Base-by-base conservation (phyloP, 2,797 vertebrate species). In the Halcyon chelicuti region DNA sequence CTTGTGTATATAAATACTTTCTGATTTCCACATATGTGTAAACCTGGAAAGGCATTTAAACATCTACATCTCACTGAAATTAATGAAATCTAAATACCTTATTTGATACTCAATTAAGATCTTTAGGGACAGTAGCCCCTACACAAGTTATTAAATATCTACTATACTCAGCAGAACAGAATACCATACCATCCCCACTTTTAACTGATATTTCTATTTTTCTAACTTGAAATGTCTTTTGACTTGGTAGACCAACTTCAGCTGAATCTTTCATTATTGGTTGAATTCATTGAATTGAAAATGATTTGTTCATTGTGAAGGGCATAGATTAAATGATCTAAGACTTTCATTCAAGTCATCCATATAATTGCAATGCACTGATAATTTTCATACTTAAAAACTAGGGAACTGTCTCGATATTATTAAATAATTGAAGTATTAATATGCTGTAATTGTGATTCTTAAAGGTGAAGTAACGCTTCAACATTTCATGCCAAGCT, bases 311-410 rank as follows among this genome's bases (percentile, higher is more conserved):
- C 71, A 25, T 61, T 86, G 54, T 72, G 52, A 90, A 93, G 37
- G 80, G 73, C 81, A 79, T 35, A 77, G 26, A 57, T 17, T 93
- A 63, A 89, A 90, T n/a, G 60, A 61, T 58, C 11, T 78, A 82
- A 76, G 40, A 49, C 44, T 60, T 67, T 37, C 71, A 63, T 91
- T 16, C 25, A 80, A 52, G 40, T 88, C 72, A 83, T 67, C 44
- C 37, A 11, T 58, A 28, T 54, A 88, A 93, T 68, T 93, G 23
- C 33, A 88, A 91, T 39, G 52, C 57, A 88, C 4, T 13, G 65
- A 76, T 80, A 61, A 88, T 93, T 93, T 94, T 88, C 42, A 57
- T 83, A 63, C 21, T 58, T 93, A 65, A 88, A 80, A 26, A 25
- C 7, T 40, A 47, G 14, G 26, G 29, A 76, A 71, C 10, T 63